Base-by-base conservation (phyloP, 2,113 vertebrate species). In the Tychaedon coryphoeus region DNA sequence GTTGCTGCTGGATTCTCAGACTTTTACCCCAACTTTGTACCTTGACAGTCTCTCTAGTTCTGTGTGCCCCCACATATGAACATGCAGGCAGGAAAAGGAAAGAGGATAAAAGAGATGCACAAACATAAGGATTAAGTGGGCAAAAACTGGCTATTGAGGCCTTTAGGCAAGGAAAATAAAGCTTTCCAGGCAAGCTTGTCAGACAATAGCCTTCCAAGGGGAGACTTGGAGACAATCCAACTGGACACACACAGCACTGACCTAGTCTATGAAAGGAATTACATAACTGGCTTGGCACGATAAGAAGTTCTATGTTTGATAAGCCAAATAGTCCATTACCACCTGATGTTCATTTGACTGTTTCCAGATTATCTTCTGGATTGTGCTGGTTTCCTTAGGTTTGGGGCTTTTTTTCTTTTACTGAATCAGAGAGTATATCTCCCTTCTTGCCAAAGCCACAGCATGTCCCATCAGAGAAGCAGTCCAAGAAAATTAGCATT, bases 111-210 rank as follows among this genome's bases (percentile, higher is more conserved):
- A 81, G 40, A 86, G 26, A 38, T 12, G 50, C 36, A 64, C 36
- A 50, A 76, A 57, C 45, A 47, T 12, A 64, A 61, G 45, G 58
- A 38, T 85, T 69, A 85, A 73, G 19, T 22, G 20, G 70, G 45
- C 66, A 79, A 85, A 87, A 93, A 76, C 9, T 47, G 23, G 19
- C 50, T 64, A 83, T 14, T 0, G 0, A 76, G 47, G 40, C 38
- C 51, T 54, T 86, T 20, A 64, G 61, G n/a, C 57, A 82, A 70
- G 48, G 11, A 67, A 75, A 70, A 31, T 19, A 50, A 75, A 82
- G 43, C 28, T 85, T 91, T 74, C 51, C 87, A 90, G 45, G 53
- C 65, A 85, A 92, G 72, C 34, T 26, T 51, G 51, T 90, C 66
- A 85, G 29, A 60, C 26, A 65, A 50, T 23, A 85, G 66, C 47